These are phyloP conservation scores for Atopsyche davidsoni DNA, from an alignment of 1,140 invertebrate species.

Conservation along the genomic window DNA sequence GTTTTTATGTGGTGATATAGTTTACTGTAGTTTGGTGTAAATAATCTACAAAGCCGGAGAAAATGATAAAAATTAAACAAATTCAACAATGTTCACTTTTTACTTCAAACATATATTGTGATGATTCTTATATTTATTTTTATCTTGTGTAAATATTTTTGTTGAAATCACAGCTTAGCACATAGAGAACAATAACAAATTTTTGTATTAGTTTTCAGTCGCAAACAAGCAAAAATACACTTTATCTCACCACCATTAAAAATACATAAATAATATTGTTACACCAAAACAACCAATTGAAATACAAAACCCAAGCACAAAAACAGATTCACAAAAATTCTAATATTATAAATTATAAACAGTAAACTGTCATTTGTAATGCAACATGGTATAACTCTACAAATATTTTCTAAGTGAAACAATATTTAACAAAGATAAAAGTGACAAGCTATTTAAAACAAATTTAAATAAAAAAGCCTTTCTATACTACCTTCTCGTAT, in stretches of 20 bases:
- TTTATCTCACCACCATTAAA: not conserved
- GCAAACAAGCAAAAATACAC: conserved; percentile 9
- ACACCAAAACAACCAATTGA: not conserved
- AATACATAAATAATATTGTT: not conserved
- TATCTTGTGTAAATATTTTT: not conserved
- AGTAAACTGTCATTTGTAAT: too few species aligned
- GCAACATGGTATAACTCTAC: too few species aligned
- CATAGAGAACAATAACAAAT: not conserved
- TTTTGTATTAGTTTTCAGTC: not conserved
- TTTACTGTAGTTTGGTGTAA: not conserved
- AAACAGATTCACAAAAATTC: conserved; percentile 2
- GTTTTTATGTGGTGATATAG: too few species aligned
- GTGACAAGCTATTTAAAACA: too few species aligned
- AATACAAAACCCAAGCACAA: not conserved
- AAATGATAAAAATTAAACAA: not conserved
- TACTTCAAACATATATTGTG: not conserved
- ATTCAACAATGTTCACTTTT: not conserved
- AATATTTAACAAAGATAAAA: too few species aligned
- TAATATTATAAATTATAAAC: too few species aligned
- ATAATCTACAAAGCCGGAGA: not conserved
- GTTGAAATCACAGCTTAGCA: not conserved
- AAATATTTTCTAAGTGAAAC: too few species aligned
- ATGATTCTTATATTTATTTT: not conserved
- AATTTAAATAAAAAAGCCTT: too few species aligned
- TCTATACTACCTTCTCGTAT: conserved; percentile 21